Evolutionary conservation across 2,888 invertebrate genomes (phyloP).

Genomic region (Ypsolopha sequella): DNA sequence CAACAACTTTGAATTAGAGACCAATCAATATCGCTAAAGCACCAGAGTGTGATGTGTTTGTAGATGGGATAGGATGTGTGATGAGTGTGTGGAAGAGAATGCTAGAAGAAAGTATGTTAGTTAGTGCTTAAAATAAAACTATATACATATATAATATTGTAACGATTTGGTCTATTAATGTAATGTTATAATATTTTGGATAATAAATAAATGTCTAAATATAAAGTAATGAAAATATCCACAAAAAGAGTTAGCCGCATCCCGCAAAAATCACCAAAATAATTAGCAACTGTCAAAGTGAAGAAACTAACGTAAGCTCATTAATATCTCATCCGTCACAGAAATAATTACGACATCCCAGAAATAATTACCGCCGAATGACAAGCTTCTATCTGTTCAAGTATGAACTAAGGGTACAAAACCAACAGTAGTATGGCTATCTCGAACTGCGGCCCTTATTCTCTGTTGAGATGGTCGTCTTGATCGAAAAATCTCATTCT

Average conservation of each 20-base stretch:
- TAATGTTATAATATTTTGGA: background rate
- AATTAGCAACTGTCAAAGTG: background rate
- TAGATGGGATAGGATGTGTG: too few species aligned
- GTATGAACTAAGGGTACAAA: background rate
- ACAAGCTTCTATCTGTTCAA: background rate
- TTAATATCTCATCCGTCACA: conserved; percentile 7
- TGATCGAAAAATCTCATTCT: too few species aligned
- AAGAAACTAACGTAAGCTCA: background rate
- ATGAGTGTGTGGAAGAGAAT: too few species aligned
- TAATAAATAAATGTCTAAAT: background rate
- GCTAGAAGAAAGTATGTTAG: too few species aligned
- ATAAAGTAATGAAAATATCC: background rate
- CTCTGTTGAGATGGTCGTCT: too few species aligned
- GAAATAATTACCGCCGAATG: conserved; percentile 44
- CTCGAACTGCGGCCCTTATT: too few species aligned
- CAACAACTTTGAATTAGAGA: too few species aligned
- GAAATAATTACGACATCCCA: conserved; percentile 26
- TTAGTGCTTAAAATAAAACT: too few species aligned
- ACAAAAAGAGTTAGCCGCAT: background rate
- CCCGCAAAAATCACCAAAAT: too few species aligned
- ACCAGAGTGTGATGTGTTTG: too few species aligned
- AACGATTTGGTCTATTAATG: background rate
- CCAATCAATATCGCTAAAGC: too few species aligned
- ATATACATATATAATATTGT: too few species aligned
- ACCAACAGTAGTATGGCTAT: background rate